Base-by-base conservation (phyloP, 2,888 invertebrate species). In the Panorpa germanica region DNA sequence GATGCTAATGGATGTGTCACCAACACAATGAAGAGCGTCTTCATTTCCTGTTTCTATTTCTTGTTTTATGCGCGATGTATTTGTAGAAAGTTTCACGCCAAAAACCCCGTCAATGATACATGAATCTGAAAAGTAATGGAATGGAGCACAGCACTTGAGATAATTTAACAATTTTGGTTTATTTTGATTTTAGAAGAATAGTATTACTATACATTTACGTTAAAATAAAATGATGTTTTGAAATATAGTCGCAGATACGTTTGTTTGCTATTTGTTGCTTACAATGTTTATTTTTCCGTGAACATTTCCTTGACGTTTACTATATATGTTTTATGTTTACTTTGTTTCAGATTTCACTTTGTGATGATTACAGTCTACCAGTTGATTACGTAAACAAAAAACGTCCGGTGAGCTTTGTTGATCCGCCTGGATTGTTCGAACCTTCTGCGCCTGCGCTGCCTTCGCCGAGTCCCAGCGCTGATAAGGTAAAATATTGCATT, bases 301-400 rank as follows among this genome's bases (percentile, higher is more conserved):
- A 17, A 24, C 3, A 4, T 19, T 8, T n/a, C 20, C 7, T 19
- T n/a, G 20, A 19, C 20, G 9, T 8, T 8, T 6, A 9, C 9
- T 16, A 5, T 12, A 3, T 19, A 10, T 5, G 12, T 12, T 7
- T 24, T 10, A 7, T 20, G n/a, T 36, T 32, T 34, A 40, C 38
- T 41, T 39, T 42, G 35, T 63, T 72, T 3, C 65, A 83, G 82
- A 73, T 82, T 46, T 74, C 80, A 39, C 63, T 83, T 43, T 81
- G 81, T 55, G 82, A 83, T 48, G 82, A 83, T 54, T 83, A 83
- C 58, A 78, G 80, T 56, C 63, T 81, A 43, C 83, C 83, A 29
- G 74, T 81, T 43, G 83, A 83, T 56, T 77, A 80, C 52, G 72
- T 81, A 40, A 60, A 64, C 37, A 77, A 69, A 49, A 63, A 63